Percentiles rank a stretch among this genome's conserved stretches.
Evolutionary conservation across 2,888 invertebrate species (phyloP).

Genomic region (Anticlea derivata): DNA sequence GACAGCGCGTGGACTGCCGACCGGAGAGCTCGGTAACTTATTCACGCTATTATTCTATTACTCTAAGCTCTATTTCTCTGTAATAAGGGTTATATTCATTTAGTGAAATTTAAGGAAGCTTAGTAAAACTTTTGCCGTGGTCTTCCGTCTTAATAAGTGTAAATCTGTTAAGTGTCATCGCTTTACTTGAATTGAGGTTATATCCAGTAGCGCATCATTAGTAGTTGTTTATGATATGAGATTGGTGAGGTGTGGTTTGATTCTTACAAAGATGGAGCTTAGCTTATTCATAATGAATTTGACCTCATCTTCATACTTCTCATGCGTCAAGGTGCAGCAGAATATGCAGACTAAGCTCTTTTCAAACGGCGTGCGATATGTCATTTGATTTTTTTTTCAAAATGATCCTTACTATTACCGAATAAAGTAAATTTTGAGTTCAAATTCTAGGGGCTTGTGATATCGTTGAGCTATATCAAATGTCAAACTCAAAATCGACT

Average conservation of each 20-base stretch:
- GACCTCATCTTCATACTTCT: slow-evolving; percentile 5
- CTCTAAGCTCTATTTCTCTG: slow-evolving; percentile 46
- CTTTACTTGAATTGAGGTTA: slow-evolving; percentile 47
- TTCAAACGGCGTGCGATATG: too few relatives aligned
- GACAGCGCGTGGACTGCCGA: slow-evolving; percentile 80
- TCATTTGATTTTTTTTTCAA: too few relatives aligned
- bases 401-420: too few relatives aligned
- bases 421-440: too few relatives aligned
- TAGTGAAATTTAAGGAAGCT: slow-evolving; percentile 34
- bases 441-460: too few relatives aligned
- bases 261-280: slow-evolving; percentile 27
- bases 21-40: slow-evolving; percentile 64
- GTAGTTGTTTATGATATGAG: slow-evolving; percentile 37
- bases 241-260: slow-evolving; percentile 35
- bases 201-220: slow-evolving; percentile 46
- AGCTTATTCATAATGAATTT: slow-evolving; percentile 16
- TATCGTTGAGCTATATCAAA: too few relatives aligned
- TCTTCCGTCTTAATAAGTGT: slow-evolving; percentile 62
- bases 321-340: slow-evolving; percentile 11
- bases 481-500: too few relatives aligned
- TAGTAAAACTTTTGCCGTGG: slow-evolving; percentile 46
- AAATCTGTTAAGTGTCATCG: slow-evolving; percentile 59
- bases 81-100: slow-evolving; percentile 44
- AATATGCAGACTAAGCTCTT: background rate
- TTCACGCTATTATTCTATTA: slow-evolving; percentile 48